These are phyloP conservation scores for Dimorphilus gyrociliatus DNA, from an alignment of 2,888 invertebrate genomes.

Conservation along the genomic window DNA sequence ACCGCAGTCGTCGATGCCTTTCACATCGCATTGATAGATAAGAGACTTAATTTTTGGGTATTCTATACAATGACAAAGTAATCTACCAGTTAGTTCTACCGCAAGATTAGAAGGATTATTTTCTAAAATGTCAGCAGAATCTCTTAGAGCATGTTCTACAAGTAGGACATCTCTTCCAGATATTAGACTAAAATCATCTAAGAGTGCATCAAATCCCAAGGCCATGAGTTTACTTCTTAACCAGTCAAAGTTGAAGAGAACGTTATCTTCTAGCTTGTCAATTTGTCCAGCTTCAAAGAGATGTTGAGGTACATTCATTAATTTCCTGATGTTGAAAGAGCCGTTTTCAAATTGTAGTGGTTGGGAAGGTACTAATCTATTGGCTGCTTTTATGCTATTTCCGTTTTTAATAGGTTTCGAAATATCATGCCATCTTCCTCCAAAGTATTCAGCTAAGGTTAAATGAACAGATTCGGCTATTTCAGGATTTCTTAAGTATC, in stretches of 20 bases:
- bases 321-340: slow-evolving; percentile 28
- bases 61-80: slow-evolving; percentile 26
- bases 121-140: slow-evolving; percentile 21
- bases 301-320: slow-evolving; percentile 31
- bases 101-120: slow-evolving; percentile 25
- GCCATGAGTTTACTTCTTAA: slow-evolving; percentile 31
- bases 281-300: slow-evolving; percentile 24
- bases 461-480: slow-evolving; percentile 18
- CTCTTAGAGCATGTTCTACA: slow-evolving; percentile 23
- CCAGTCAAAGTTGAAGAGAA: slow-evolving; percentile 35
- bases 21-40: slow-evolving; percentile 26
- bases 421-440: slow-evolving; percentile 21
- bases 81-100: slow-evolving; percentile 29
- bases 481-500: slow-evolving; percentile 17
- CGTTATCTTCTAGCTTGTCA: slow-evolving; percentile 24
- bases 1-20: slow-evolving; percentile 23
- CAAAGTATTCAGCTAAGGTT: slow-evolving; percentile 30
- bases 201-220: slow-evolving; percentile 24
- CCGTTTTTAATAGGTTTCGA: slow-evolving; percentile 2
- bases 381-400: slow-evolving; percentile 8
- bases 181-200: slow-evolving; percentile 27
- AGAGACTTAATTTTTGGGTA: slow-evolving; percentile 25
- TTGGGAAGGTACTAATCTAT: slow-evolving; percentile 19
- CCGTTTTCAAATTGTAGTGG: slow-evolving; percentile 19
- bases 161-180: slow-evolving; percentile 24